Percentiles rank a stretch among this genome's conserved stretches.
Evolutionary conservation across 1,140 invertebrate genomes (phyloP).

Genomic region (Pachypeltis micranthus): DNA sequence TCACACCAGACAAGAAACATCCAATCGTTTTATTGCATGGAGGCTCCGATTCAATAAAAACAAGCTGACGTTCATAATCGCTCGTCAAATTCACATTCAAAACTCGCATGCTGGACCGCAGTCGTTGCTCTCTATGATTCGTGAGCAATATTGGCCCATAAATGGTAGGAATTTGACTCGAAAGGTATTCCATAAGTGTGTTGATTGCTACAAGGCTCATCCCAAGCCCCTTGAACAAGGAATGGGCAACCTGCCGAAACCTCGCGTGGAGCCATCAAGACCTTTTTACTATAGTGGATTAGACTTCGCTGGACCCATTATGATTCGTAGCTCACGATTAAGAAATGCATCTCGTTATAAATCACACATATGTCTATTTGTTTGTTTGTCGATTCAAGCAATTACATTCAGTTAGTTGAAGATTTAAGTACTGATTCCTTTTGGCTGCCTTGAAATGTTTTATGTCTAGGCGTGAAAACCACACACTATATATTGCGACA

Average conservation of each 20-base stretch:
- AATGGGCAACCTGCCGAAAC: slow-evolving; percentile 23
- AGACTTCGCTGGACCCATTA: slow-evolving; percentile 26
- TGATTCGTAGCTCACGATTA: background rate
- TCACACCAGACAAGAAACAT: slow-evolving; percentile 30
- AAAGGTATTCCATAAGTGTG: slow-evolving; percentile 14
- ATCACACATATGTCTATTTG: slow-evolving; percentile 26
- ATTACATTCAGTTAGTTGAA: slow-evolving; percentile 28
- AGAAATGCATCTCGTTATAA: background rate
- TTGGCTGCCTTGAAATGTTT: slow-evolving; percentile 28
- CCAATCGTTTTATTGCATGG: slow-evolving; percentile 33
- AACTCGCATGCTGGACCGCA: slow-evolving; percentile 30
- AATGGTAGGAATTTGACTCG: slow-evolving; percentile 7
- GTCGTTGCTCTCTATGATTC: slow-evolving; percentile 12
- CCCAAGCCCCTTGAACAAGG: slow-evolving; percentile 3
- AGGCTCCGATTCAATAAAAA: slow-evolving; percentile 29
- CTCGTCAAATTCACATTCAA: slow-evolving; percentile 27
- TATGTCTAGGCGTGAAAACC: slow-evolving; percentile 21
- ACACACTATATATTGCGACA: slow-evolving; percentile 18
- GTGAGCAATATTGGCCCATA: slow-evolving; percentile 17
- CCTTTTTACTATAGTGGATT: slow-evolving; percentile 23
- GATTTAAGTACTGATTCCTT: slow-evolving; percentile 27
- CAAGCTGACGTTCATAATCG: slow-evolving; percentile 27
- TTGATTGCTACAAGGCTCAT: slow-evolving; percentile 17
- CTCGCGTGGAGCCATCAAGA: slow-evolving; percentile 15
- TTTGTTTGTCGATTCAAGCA: slow-evolving; percentile 28